These are phyloP conservation scores for Mesembrinibis cayennensis DNA, from an alignment of 2,113 vertebrate species.

Conservation along the genomic window DNA sequence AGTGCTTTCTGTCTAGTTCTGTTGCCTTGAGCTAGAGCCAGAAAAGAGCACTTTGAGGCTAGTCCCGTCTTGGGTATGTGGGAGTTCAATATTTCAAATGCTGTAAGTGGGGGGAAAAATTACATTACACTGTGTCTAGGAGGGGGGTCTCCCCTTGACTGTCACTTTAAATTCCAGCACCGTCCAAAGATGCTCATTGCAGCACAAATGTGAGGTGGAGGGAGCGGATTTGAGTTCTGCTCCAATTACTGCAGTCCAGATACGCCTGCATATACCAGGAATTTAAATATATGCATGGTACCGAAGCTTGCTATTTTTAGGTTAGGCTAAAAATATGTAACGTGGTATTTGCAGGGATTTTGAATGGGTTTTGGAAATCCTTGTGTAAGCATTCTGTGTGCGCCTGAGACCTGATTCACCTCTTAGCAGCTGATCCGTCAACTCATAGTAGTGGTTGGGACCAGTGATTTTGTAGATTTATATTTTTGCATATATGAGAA, in stretches of 20 bases:
- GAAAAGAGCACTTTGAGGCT: constrained; percentile 17
- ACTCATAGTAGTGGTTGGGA: background rate
- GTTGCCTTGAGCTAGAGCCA: constrained; percentile 45
- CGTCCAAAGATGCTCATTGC: background rate
- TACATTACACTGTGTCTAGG: background rate
- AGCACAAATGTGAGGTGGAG: background rate
- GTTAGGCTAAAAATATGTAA: background rate
- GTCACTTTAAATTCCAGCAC: background rate
- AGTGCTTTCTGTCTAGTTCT: background rate
- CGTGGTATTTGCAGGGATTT: background rate
- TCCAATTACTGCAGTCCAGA: constrained; percentile 29
- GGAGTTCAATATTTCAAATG: background rate
- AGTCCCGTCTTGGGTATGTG: background rate
- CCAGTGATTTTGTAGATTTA: background rate
- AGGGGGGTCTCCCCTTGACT: background rate
- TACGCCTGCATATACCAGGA: background rate
- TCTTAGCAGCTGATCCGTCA: background rate
- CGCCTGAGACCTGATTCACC: background rate
- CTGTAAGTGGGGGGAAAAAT: background rate
- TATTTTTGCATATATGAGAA: background rate
- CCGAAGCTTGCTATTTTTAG: background rate
- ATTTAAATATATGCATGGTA: constrained; percentile 5
- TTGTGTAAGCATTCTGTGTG: background rate
- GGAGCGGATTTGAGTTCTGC: constrained; percentile 22
- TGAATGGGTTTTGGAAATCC: background rate